Evolutionary conservation across 2,797 vertebrate species (phyloP), one percentile per base, ranked within the genome.

Genomic region (Chiloscyllium punctatum): DNA sequence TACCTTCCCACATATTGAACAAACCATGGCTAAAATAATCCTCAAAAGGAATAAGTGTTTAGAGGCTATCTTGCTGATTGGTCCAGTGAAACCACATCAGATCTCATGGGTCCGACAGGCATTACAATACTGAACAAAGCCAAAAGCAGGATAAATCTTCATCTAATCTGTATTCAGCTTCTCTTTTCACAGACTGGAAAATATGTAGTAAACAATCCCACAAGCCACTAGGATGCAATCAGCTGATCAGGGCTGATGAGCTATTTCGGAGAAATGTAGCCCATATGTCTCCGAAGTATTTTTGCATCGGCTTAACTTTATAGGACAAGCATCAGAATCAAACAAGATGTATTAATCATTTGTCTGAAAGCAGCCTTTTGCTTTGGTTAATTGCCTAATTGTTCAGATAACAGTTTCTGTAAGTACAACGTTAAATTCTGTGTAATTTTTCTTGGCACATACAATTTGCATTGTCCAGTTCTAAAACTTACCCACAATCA

Each of bases 131-230:
- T 69, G 90, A 90, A 90, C 57, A 90, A 90, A 90, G 87, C 87
- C 62, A 53, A 96, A 95, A 95, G 71, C 96, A 96, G 96, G 96
- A 96, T 96, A 94, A 96, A 97, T 96, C 95, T 95, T 96, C 69
- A 96, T 94, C 96, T 94, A 0, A 90, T 92, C 62, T 92, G 90
- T 92, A 69, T 92, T 92, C 90, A 92, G 90, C 90, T 95, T 96
- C 96, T 96, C 96, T 96, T 96, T 96, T 95, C 72, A 96, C 96
- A 69, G 96, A 95, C 68, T 71, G 96, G 96, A 37, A 94, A 96
- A 96, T 92, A 96, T 95, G 94, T 84, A 95, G 96, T 97, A 97
- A 97, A 97, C 96, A 97, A 97, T 96, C 92, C 96, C 96, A 97
- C 97, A 96, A 95, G 96, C 96, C 97, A 96, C 82, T 92, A 9